Conservation (phyloP, 2,888 invertebrate species). For the Embidobia sp. region DNA sequence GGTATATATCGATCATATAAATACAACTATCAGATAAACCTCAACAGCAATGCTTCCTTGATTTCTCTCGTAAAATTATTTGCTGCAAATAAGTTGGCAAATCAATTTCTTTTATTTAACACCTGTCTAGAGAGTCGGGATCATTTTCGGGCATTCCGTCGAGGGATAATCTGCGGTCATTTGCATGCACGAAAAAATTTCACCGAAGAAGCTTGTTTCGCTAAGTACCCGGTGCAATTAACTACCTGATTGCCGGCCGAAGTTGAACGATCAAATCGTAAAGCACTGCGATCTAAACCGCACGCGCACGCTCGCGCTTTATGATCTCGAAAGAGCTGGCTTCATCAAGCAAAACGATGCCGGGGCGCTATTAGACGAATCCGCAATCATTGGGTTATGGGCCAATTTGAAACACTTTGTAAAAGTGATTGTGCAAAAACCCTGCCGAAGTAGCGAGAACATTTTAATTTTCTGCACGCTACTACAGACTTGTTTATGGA, state of each 20-base stretch:
- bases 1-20: too few relatives aligned
- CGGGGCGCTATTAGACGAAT: constrained; percentile 22
- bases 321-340: constrained; percentile 14
- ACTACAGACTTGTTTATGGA: too few relatives aligned
- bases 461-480: too few relatives aligned
- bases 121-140: constrained; percentile 27
- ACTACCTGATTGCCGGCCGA: constrained; percentile 41
- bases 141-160: constrained; percentile 4
- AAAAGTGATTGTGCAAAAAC: constrained; percentile 24
- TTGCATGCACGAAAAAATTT: constrained; percentile 46
- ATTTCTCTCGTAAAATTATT: too few relatives aligned
- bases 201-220: constrained; percentile 30
- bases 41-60: too few relatives aligned
- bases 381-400: constrained; percentile 21
- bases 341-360: constrained; percentile 22
- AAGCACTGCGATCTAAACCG: constrained; percentile 46
- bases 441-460: background rate
- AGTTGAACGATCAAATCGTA: constrained; percentile 55
- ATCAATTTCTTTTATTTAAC: constrained; percentile 38
- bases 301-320: constrained; percentile 32
- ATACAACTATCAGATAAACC: too few relatives aligned
- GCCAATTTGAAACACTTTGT: constrained; percentile 43
- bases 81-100: background rate
- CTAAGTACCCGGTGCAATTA: constrained; percentile 39
- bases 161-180: constrained; percentile 33